Conservation (phyloP, 2,888 invertebrate species). For the Hydrotaea diabolus region DNA sequence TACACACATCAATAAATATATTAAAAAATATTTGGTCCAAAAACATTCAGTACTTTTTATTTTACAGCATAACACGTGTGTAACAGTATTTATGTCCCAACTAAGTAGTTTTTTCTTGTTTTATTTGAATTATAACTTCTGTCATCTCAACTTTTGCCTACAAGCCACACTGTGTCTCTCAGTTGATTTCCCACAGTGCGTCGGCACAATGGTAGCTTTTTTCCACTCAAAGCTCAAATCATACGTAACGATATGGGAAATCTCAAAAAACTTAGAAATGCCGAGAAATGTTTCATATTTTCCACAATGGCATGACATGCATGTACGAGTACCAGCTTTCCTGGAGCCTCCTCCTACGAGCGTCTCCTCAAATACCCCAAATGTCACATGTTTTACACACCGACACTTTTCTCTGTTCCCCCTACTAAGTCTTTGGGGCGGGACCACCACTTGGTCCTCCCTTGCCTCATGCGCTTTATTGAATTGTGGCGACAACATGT, state of each 20-base stretch:
- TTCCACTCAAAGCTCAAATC: background rate
- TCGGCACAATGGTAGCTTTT: background rate
- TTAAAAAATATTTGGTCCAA: no score
- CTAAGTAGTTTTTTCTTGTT: no score
- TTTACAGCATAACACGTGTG: no score
- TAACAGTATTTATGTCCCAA: no score
- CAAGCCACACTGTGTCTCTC: no score
- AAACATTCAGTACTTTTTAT: no score
- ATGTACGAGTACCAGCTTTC: background rate
- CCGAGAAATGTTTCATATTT: background rate
- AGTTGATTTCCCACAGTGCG: background rate
- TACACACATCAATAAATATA: no score
- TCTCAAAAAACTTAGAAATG: background rate
- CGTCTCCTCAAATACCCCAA: background rate
- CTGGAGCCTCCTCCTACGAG: background rate
- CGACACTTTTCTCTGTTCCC: background rate
- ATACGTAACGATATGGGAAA: slow-evolving; percentile 13
- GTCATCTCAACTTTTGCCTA: no score
- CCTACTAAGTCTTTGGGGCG: background rate
- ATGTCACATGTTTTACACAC: background rate
- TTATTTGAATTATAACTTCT: no score
- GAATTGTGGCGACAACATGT: background rate
- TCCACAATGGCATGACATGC: background rate
- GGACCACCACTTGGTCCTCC: background rate
- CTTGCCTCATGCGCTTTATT: background rate